Percentiles rank a stretch among this genome's conserved stretches.
Evolutionary conservation across 2,113 vertebrate species (phyloP).

Genomic region (Hippocampus mohnikei): DNA sequence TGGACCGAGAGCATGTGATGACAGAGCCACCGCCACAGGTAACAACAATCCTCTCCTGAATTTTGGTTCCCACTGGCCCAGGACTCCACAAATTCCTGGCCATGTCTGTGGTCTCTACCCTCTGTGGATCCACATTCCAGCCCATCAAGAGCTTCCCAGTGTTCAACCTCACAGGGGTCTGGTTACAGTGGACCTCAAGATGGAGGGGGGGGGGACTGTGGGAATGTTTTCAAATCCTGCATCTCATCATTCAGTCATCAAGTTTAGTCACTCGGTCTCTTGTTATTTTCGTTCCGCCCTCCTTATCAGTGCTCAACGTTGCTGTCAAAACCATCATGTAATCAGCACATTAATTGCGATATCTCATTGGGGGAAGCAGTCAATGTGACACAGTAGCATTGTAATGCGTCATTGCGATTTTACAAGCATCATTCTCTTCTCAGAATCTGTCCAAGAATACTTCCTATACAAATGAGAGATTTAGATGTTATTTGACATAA

Average conservation of each 20-base stretch:
- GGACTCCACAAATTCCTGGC: conserved; percentile 71
- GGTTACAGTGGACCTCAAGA: conserved; percentile 60
- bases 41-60: conserved; percentile 75
- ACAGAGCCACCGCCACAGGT: conserved; percentile 82
- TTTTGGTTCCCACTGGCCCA: conserved; percentile 76
- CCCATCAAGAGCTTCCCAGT: conserved; percentile 60
- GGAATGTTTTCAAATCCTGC: conserved; percentile 56
- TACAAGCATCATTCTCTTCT: not conserved
- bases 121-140: conserved; percentile 75
- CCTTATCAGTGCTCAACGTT: conserved; percentile 12
- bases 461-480: not conserved
- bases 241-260: conserved; percentile 50
- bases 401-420: not conserved
- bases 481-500: not conserved
- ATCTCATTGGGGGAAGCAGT: conserved; percentile 23
- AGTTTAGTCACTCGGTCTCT: conserved; percentile 50
- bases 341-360: conserved; percentile 14
- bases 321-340: conserved; percentile 11
- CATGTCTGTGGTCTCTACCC: conserved; percentile 59
- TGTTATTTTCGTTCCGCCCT: not conserved
- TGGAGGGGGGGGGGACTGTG: conserved; percentile 44
- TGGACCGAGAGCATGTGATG: conserved; percentile 72
- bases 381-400: conserved; percentile 9
- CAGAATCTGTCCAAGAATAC: not conserved
- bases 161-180: conserved; percentile 69